Conservation (phyloP, 2,888 invertebrate genomes). For the Melitaea athalia region DNA sequence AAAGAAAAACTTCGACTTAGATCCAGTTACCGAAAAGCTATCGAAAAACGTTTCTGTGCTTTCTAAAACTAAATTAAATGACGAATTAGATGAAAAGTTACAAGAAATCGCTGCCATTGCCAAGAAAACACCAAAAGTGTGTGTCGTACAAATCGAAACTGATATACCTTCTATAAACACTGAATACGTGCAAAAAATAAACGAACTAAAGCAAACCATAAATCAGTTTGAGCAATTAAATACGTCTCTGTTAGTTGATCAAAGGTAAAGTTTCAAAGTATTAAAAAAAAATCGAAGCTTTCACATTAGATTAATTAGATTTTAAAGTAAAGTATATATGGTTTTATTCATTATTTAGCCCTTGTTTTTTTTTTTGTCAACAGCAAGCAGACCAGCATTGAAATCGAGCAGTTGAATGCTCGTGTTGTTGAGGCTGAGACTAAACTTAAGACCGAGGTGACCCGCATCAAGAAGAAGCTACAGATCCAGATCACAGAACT, state of each 20-base stretch:
- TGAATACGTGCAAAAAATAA: constrained; percentile 82
- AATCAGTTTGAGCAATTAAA: constrained; percentile 84
- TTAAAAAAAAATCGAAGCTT: not conserved
- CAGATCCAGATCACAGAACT: constrained; percentile 98
- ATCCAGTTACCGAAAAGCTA: constrained; percentile 16
- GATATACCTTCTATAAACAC: constrained; percentile 76
- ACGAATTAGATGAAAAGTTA: constrained; percentile 29
- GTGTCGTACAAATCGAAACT: constrained; percentile 62
- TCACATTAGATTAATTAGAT: not conserved
- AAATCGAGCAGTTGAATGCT: constrained; percentile 97
- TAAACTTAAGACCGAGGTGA: constrained; percentile 96
- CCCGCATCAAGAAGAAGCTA: constrained; percentile 99
- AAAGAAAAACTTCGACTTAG: constrained; percentile 22
- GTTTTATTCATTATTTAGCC: not conserved
- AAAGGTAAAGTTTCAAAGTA: constrained; percentile 80
- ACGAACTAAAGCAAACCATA: constrained; percentile 83
- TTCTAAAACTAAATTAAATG: constrained; percentile 16
- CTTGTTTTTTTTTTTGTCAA: constrained; percentile 44
- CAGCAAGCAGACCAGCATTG: constrained; percentile 98
- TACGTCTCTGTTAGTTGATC: constrained; percentile 82
- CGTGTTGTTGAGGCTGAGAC: constrained; percentile 98
- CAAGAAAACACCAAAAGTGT: constrained; percentile 61
- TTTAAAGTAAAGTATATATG: not conserved
- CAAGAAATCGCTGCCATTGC: constrained; percentile 43
- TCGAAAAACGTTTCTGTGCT: constrained; percentile 25